Conservation (phyloP, 2,797 vertebrate species). For the Dicrostonyx torquatus region DNA sequence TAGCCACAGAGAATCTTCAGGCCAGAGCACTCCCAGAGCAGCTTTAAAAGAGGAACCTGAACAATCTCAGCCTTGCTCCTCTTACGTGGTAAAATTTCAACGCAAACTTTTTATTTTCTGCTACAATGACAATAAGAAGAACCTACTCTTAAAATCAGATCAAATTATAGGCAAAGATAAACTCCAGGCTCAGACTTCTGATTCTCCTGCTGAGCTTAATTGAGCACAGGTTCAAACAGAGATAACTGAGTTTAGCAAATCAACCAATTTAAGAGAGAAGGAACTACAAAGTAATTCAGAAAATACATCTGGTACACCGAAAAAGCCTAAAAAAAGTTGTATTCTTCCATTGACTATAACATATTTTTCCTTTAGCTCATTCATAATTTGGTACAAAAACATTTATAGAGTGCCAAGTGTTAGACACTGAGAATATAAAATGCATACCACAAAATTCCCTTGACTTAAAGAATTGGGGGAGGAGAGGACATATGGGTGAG, state of each 20-base stretch:
- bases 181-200: conserved; percentile 28
- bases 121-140: conserved; percentile 47
- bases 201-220: conserved; percentile 60
- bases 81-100: conserved; percentile 35
- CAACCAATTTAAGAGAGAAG: not conserved
- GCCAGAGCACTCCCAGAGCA: not conserved
- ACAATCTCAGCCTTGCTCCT: conserved; percentile 46
- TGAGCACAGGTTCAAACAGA: conserved; percentile 47
- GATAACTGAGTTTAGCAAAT: conserved; percentile 46
- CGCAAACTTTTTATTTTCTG: not conserved
- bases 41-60: conserved; percentile 33
- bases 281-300: conserved; percentile 31
- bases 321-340: conserved; percentile 43
- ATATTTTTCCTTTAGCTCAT: conserved; percentile 58
- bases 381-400: conserved; percentile 67
- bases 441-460: conserved; percentile 53
- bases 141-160: conserved; percentile 49
- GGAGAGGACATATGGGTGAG: not conserved
- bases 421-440: conserved; percentile 60
- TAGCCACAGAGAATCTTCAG: conserved; percentile 58
- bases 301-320: conserved; percentile 52
- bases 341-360: conserved; percentile 58
- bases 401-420: conserved; percentile 58
- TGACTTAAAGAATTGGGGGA: conserved; percentile 9
- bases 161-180: conserved; percentile 47